Base-by-base conservation (phyloP, 2,888 invertebrate species). In the Clivina fossor region DNA sequence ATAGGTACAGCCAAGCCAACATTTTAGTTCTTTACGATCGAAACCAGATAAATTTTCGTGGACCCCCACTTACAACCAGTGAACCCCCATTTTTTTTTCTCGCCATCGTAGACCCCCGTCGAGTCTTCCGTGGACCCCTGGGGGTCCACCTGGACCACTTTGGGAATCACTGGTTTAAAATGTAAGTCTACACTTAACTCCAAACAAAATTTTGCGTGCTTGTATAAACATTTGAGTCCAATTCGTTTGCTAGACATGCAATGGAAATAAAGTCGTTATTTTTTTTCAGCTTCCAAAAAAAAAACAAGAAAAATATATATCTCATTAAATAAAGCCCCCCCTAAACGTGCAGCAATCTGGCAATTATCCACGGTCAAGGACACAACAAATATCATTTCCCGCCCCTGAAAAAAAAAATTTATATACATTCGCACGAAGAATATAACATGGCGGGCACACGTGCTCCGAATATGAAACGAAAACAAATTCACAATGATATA, bases 321-420 rank as follows among this genome's bases (percentile, higher is more conserved):
- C 18, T 38, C 40, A 40, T 49, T 49, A 49, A 49, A 49, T 38
- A 49, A 40, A 38, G 38, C 28, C 28, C 19, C 26, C 49, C 40
- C 40, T n/a, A n/a, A n/a, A n/a, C n/a, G n/a, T n/a, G 38, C 49
- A 49, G 20, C 38, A 49, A n/a, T 49, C 49, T 49, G 49, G 28
- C 40, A 49, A 49, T 49, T 49, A 49, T 40, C 49, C 49, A 49
- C 38, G 49, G 49, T 38, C 49, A 49, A 37, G 49, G 49, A 18
- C 40, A 40, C 20, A 49, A 49, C 37, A 49, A 40, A 24, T n/a
- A n/a, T n/a, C n/a, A n/a, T n/a, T n/a, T n/a, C 18, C 7, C 9
- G 38, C 40, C 26, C 49, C 38, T 49, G 49, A 49, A n/a, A n/a
- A n/a, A n/a, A n/a, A n/a, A n/a, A n/a, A n/a, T n/a, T n/a, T n/a